Base-by-base conservation (phyloP, 2,797 vertebrate species). In the Iguana delicatissima region DNA sequence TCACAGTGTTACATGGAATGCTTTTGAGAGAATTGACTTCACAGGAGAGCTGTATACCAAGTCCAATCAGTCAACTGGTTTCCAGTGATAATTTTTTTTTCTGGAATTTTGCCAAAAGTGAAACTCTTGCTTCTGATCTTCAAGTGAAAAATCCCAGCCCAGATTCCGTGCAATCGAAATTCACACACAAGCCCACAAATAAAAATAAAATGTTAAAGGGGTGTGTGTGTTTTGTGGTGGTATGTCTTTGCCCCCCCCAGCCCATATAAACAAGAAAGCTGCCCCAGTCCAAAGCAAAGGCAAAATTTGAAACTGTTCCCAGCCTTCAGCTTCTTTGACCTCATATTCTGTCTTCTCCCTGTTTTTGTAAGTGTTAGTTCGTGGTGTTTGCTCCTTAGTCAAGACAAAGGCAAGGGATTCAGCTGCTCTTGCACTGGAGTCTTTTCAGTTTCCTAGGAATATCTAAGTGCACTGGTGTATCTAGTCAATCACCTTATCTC, bases 41-140 rank as follows among this genome's bases (percentile, higher is more conserved):
- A 22, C 50, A 32, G 80, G 64, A 29, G 16, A 84, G 32, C 10
- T 35, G 35, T 59, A n/a, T 73, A 55, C 73, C 29, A 83, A 59
- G 22, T 38, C 62, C 72, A 46, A n/a, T 74, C 52, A n/a, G 1
- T 62, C 55, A 46, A 18, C 69, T 57, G 32, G 32, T 32, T 74
- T 32, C 52, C 55, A 74, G 67, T 73, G 29, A 42, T 46, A 50
- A 57, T 12, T 6, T 7, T 80, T 35, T 8, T 80, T 80, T 87
- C 76, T 67, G 18, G 74, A 67, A 38, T 82, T 55, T 81, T 82
- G 80, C 55, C 29, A 76, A 74, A 90, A 83, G 16, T 72, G 55
- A 81, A 86, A 74, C 59, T 73, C 22, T 77, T 77, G 26, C 42
- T 46, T 50, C 69, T 50, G 1, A 42, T 74, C 24, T 82, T 20